A percentile compares a stretch with the other conserved stretches of the same genome.
Conservation (phyloP, 2,888 invertebrate species). For the Caenorhabditis zanzibari region DNA sequence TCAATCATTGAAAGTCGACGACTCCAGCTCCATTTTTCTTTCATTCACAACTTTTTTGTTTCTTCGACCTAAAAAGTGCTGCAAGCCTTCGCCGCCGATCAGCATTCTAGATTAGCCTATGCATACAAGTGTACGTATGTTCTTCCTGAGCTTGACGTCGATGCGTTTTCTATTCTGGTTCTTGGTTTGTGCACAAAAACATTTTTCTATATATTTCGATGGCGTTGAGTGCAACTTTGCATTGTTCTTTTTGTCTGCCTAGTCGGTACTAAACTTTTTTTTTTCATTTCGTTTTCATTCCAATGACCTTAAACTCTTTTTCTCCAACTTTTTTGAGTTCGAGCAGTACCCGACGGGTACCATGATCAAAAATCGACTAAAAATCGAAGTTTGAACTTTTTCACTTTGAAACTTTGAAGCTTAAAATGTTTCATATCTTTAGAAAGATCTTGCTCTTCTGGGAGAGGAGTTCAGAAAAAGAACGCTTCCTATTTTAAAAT, state of each 20-base stretch:
- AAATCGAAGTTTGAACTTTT: background rate
- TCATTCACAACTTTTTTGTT: constrained; percentile 52
- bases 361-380: background rate
- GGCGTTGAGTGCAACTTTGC: constrained; percentile 47
- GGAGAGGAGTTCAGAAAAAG: no score
- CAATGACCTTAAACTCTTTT: constrained; percentile 30
- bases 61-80: constrained; percentile 45
- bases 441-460: background rate
- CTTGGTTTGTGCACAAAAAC: constrained; percentile 11
- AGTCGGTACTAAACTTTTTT: constrained; percentile 23
- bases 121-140: constrained; percentile 55
- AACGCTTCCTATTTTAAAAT: background rate
- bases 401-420: background rate
- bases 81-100: constrained; percentile 38
- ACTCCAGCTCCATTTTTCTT: constrained; percentile 16
- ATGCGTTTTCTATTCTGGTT: constrained; percentile 44
- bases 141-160: constrained; percentile 39
- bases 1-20: constrained; percentile 50
- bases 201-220: constrained; percentile 15
- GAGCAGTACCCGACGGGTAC: no score
- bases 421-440: background rate
- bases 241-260: constrained; percentile 37
- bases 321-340: background rate
- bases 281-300: constrained; percentile 17
- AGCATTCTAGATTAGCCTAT: constrained; percentile 62